Evolutionary conservation across 2,797 vertebrate species (phyloP).

Genomic region (Sebastes taczanowskii): DNA sequence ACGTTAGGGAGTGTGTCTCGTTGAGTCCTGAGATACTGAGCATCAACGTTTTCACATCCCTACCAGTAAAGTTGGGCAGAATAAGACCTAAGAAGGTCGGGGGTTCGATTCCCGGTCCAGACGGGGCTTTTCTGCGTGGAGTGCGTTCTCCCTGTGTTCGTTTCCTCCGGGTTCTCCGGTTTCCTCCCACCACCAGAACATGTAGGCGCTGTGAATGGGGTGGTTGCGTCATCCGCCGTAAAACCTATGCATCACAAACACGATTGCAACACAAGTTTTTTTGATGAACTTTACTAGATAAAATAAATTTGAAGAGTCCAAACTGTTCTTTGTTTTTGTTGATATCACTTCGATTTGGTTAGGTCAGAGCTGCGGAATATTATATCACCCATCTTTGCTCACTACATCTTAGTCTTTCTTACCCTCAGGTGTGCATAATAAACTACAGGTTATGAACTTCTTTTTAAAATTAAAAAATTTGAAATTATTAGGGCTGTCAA

Average conservation of each 20-base stretch:
- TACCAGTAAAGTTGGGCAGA: neutral
- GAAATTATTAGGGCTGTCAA: too few relatives aligned
- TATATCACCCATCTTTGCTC: neutral
- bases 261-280: too few relatives aligned
- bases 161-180: neutral
- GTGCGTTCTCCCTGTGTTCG: neutral
- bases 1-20: neutral
- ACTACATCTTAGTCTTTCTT: too few relatives aligned
- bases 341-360: neutral
- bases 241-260: neutral
- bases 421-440: too few relatives aligned
- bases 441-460: too few relatives aligned
- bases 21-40: neutral
- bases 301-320: neutral
- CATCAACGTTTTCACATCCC: neutral
- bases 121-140: neutral
- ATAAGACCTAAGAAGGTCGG: neutral
- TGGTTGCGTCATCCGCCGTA: neutral
- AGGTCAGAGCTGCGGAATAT: neutral
- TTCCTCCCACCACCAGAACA: neutral
- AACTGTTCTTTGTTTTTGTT: neutral
- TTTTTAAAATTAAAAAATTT: too few relatives aligned
- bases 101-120: neutral
- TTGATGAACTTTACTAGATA: neutral
- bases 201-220: neutral